Percentiles rank a stretch among this genome's conserved stretches.
Evolutionary conservation across 2,113 vertebrate species (phyloP).

Genomic region (Sinocyclocheilus anshuiensis): DNA sequence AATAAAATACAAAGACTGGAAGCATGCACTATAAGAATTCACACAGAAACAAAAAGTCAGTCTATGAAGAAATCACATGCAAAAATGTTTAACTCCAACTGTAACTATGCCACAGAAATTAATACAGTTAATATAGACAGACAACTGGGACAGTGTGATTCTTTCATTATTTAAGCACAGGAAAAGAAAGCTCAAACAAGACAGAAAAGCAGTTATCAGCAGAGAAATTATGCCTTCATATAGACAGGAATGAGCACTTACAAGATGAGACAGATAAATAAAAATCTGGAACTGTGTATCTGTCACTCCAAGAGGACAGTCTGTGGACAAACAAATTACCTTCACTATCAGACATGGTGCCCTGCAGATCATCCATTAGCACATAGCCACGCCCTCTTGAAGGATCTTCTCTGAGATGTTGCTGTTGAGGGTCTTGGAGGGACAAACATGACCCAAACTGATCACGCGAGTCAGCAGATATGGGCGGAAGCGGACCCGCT

Average conservation of each 20-base stretch:
- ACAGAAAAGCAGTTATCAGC: background rate
- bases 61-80: constrained; percentile 68
- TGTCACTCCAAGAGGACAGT: constrained; percentile 68
- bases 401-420: constrained; percentile 95
- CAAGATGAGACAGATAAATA: constrained; percentile 10
- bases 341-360: constrained; percentile 98
- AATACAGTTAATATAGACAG: background rate
- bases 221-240: constrained; percentile 30
- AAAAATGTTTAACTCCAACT: constrained; percentile 57
- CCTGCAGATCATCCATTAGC: constrained; percentile 97
- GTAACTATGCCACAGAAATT: constrained; percentile 4
- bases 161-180: background rate
- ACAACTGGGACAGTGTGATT: background rate
- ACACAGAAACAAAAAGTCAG: constrained; percentile 57
- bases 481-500: constrained; percentile 94
- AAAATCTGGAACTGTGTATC: constrained; percentile 23
- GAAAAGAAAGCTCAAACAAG: background rate
- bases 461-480: constrained; percentile 96
- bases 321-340: constrained; percentile 84
- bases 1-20: background rate
- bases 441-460: constrained; percentile 98
- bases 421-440: constrained; percentile 88
- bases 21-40: constrained; percentile 44
- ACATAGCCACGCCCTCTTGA: constrained; percentile 88
- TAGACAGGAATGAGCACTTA: constrained; percentile 7